A percentile compares a stretch with the other conserved stretches of the same genome.
Conservation (phyloP, 2,113 vertebrate species). For the Sardina pilchardus region DNA sequence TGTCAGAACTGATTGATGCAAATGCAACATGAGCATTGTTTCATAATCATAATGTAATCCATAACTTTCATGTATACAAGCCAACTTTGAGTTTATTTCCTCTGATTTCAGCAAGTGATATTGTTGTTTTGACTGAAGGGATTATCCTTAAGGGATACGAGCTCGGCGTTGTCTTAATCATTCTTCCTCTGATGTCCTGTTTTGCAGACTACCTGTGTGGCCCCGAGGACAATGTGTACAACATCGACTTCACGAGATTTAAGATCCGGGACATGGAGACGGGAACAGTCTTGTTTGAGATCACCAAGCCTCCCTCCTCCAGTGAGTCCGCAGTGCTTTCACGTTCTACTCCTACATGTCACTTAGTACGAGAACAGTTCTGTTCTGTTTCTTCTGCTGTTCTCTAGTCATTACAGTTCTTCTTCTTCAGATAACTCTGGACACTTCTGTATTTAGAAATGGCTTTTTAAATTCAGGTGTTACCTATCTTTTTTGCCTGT, state of each 20-base stretch:
- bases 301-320: conserved; percentile 90
- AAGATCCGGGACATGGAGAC: conserved; percentile 99
- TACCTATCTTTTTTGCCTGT: too few species aligned
- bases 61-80: too few species aligned
- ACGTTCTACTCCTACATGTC: not conserved
- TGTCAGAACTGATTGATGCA: too few species aligned
- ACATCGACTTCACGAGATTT: conserved; percentile 95
- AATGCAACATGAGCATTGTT: too few species aligned
- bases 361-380: too few species aligned
- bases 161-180: not conserved
- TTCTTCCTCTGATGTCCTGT: not conserved
- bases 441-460: too few species aligned
- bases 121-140: not conserved
- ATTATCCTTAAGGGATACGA: not conserved
- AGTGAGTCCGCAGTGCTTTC: conserved; percentile 63
- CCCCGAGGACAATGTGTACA: conserved; percentile 92
- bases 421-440: too few species aligned
- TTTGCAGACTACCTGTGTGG: conserved; percentile 89
- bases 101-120: not conserved
- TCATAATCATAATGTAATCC: too few species aligned
- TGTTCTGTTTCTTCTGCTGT: too few species aligned
- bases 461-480: too few species aligned
- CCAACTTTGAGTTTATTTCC: not conserved
- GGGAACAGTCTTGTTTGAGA: conserved; percentile 93
- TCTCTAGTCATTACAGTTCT: too few species aligned